phyloP scores from a whole-genome alignment of 2,888 invertebrate genomes.

The Crioceris asparagi region DNA sequence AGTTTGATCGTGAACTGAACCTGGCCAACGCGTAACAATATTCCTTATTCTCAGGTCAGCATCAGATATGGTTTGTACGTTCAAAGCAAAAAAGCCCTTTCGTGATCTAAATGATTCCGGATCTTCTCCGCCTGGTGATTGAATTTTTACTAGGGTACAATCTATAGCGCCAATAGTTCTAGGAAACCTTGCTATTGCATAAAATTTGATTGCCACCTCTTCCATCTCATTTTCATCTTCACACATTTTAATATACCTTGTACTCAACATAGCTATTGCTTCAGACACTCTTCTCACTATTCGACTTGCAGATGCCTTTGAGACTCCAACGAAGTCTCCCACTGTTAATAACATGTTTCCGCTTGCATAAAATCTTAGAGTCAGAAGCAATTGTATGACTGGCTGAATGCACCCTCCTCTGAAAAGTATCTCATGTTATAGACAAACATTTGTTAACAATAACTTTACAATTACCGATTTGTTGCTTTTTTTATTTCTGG shows the following conservation, averaged over 20 bases:
- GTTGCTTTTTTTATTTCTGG: too few relatives aligned
- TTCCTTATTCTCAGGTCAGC: background rate
- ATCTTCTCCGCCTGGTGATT: background rate
- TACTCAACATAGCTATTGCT: background rate
- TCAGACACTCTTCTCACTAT: background rate
- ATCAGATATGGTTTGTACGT: background rate
- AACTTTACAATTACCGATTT: too few relatives aligned
- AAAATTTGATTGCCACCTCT: background rate
- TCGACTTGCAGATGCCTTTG: background rate
- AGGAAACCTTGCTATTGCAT: background rate
- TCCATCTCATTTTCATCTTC: background rate
- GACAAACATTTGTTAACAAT: too few relatives aligned
- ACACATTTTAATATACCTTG: too few relatives aligned
- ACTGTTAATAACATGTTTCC: background rate
- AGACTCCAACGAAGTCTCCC: background rate
- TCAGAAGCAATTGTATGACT: too few relatives aligned
- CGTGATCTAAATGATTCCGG: background rate
- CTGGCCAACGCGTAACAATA: background rate
- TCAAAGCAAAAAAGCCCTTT: slow-evolving; percentile 1
- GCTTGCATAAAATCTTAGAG: background rate
- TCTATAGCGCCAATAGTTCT: background rate
- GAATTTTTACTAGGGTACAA: background rate
- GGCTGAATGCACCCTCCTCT: too few relatives aligned
- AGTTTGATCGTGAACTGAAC: background rate
- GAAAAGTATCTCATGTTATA: too few relatives aligned